Conservation (phyloP, 92 coral and sea anemone genomes). For the Epizoanthus illoricatus region DNA sequence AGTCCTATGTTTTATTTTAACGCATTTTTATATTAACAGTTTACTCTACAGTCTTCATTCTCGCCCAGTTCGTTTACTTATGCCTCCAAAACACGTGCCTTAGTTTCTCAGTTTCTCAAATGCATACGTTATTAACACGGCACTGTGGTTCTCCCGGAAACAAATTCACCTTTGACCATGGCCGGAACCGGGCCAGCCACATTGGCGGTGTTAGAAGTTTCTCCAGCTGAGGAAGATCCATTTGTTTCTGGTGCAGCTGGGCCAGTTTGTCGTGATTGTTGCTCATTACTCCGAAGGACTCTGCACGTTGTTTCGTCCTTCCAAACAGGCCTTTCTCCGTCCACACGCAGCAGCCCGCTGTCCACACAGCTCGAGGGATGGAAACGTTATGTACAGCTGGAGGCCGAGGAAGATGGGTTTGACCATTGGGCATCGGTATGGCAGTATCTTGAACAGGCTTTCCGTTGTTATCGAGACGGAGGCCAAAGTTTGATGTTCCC, state of each 20-base stretch:
- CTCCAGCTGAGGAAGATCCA: neutral
- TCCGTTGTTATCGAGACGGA: neutral
- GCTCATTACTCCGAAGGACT: slow-evolving; percentile 45
- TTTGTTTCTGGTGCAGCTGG: slow-evolving; percentile 5
- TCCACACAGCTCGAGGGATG: slow-evolving; percentile 52
- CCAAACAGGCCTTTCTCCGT: too few relatives aligned
- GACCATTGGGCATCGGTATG: neutral
- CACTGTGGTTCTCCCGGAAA: neutral
- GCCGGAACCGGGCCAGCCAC: too few relatives aligned
- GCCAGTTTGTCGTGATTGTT: neutral
- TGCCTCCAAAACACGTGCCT: too few relatives aligned
- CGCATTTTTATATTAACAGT: too few relatives aligned
- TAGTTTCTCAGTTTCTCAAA: too few relatives aligned
- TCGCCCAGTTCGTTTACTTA: too few relatives aligned
- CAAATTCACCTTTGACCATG: neutral
- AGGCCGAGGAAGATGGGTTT: neutral
- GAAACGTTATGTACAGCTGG: neutral
- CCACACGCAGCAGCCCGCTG: slow-evolving; percentile 64
- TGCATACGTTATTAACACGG: neutral
- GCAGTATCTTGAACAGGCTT: neutral
- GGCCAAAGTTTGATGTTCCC: slow-evolving; percentile 42
- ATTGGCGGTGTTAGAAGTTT: neutral
- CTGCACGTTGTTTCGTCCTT: too few relatives aligned
- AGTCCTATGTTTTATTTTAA: too few relatives aligned
- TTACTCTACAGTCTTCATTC: too few relatives aligned